Evolutionary conservation across 2,888 invertebrate species (phyloP), one percentile per base, ranked within the genome.

Genomic region (Tortrix viridana): DNA sequence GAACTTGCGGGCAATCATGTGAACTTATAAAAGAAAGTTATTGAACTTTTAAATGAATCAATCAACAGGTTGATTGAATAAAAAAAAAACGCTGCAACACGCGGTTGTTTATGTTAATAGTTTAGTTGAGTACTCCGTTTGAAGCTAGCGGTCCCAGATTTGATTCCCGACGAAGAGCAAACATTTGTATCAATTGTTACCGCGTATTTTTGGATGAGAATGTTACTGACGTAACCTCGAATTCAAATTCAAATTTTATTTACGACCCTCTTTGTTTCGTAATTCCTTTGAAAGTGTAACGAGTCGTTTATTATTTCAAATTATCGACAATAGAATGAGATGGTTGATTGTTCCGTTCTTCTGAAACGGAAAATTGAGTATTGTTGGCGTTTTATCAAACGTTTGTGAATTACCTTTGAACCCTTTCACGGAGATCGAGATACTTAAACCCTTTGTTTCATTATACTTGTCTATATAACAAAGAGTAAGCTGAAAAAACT

Each of bases 271-370:
- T 60, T 48, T 65, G 50, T 60, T 55, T 46, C 26, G 52, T 71
- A 67, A 68, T 69, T 69, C 65, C 43, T 53, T 60, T 59, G 58
- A 65, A 53, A 49, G 56, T 65, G 70, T 69, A 53, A 59, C 55
- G 61, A 56, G 50, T 56, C 56, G 50, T 46, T 62, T 62, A 55
- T 61, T 50, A 19, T 61, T 55, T 37, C 43, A 22, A 49, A 43
- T 43, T 44, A 55, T 48, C 32, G 20, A 55, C 55, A 62, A 62
- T 54, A 50, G 56, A 56, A 50, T 46, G 23, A 56, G 50, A 38
- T 44, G 56, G 44, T 44, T 56, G 14, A 49, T 61, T 56, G 56
- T 62, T 62, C 23, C 22, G 16, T 61, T 32, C 23, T 56, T 50
- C 23, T 37, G 44, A 50, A 56, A 62, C 20, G 54, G 60, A 37